Evolutionary conservation across 2,113 vertebrate species (phyloP), one percentile per base, ranked within the genome.

Genomic region (Sturnira hondurensis): DNA sequence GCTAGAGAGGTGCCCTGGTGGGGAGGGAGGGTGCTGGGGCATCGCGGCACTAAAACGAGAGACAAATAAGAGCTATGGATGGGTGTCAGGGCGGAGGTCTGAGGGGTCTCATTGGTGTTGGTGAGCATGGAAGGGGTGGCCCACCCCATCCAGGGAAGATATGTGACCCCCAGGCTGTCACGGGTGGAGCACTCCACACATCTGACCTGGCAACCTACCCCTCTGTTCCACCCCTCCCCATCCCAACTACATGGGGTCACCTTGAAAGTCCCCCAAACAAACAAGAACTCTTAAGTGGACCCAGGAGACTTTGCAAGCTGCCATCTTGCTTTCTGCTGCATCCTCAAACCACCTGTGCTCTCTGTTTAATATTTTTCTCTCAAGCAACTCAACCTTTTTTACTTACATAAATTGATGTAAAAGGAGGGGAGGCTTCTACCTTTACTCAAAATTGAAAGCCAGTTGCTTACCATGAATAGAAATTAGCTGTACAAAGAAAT

Each of bases 11-110:
- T 16, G 12, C 3, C 43, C 38, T 8, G 70, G 52, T 11, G 26
- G 68, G 80, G n/a, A 92, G 22, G 50, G 41, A 61, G n/a, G 10
- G 28, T 1, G 10, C 77, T 22, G 33, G 50, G 38, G 28, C 38
- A 5, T 10, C 5, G 0, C 0, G 16, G 74, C 5, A 26, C 56
- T 38, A 11, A 80, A 50, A 47, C 2, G 12, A 68, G 41, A 63
- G n/a, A 22, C 24, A n/a, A 56, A 6, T 11, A 8, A 9, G 41
- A 50, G 67, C 61, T 8, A 7, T 1, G n/a, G n/a, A 4, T 45
- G 7, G 33, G 56, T 14, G 12, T 2, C 4, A 36, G 41, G 20
- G 17, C 0, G 2, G 50, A 45, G 38, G 13, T 4, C 17, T 1
- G 9, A 22, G 28, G 17, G 15, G 4, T n/a, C 73, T 41, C 47